phyloP scores from a whole-genome alignment of 2,888 invertebrate genomes.

The Myopa tessellatipennis region DNA sequence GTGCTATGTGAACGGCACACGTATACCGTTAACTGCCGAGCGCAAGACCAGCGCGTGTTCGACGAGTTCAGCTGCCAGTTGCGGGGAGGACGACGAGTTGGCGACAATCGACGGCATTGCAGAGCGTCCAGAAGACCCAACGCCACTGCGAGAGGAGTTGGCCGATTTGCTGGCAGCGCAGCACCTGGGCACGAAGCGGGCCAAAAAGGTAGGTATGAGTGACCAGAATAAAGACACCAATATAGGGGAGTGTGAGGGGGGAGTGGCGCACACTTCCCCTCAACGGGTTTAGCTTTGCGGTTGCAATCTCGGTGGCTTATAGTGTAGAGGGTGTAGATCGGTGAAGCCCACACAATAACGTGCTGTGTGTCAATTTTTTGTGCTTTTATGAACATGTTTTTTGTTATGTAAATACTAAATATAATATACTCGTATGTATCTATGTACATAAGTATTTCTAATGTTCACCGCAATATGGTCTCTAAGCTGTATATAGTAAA shows the following conservation, averaged over 20 bases:
- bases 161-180: constrained; percentile 50
- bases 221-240: neutral
- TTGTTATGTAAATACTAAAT: neutral
- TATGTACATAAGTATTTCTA: neutral
- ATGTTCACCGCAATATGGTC: neutral
- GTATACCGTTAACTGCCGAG: constrained; percentile 70
- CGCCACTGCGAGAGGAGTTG: constrained; percentile 44
- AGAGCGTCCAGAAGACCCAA: constrained; percentile 51
- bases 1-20: constrained; percentile 68
- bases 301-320: neutral
- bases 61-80: constrained; percentile 77
- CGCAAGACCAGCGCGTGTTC: constrained; percentile 80
- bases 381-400: neutral
- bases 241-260: neutral
- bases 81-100: constrained; percentile 73
- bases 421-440: neutral
- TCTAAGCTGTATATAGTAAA: neutral
- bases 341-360: neutral
- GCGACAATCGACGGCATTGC: constrained; percentile 56
- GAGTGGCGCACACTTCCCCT: neutral
- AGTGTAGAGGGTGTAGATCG: neutral
- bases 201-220: constrained; percentile 55
- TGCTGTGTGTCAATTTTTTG: neutral
- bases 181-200: constrained; percentile 44
- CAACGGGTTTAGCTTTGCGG: neutral